phyloP scores from a whole-genome alignment of 2,888 invertebrate genomes.

The Lycia hirtaria region DNA sequence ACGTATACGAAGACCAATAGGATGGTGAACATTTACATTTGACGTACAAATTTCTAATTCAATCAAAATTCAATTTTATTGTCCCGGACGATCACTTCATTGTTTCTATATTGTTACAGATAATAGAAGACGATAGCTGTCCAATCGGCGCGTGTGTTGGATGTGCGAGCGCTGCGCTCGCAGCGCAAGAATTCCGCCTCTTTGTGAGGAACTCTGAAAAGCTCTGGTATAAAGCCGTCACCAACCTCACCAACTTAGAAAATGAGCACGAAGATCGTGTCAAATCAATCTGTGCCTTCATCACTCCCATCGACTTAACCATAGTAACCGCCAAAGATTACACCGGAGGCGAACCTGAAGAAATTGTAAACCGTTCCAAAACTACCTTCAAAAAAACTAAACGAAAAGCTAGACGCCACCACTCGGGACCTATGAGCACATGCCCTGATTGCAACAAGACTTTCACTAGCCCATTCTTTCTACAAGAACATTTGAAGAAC shows the following conservation, averaged over 20 bases:
- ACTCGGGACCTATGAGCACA: constrained; percentile 58
- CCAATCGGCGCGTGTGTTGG: constrained; percentile 65
- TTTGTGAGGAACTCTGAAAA: constrained; percentile 61
- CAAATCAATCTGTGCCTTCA: constrained; percentile 63
- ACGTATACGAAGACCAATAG: too few relatives aligned
- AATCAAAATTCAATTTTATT: too few relatives aligned
- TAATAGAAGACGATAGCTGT: constrained; percentile 59
- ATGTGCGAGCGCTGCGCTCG: constrained; percentile 63
- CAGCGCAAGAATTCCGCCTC: constrained; percentile 66
- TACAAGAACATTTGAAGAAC: constrained; percentile 69
- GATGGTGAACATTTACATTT: too few relatives aligned
- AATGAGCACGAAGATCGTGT: constrained; percentile 29
- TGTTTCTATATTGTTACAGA: constrained; percentile 56
- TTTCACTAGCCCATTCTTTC: constrained; percentile 65
- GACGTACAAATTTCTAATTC: too few relatives aligned
- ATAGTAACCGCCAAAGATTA: constrained; percentile 62
- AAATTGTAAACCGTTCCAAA: constrained; percentile 55
- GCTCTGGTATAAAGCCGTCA: constrained; percentile 62
- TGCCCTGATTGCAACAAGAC: constrained; percentile 71
- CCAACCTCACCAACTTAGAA: constrained; percentile 47
- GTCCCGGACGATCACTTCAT: not conserved
- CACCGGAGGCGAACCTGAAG: constrained; percentile 53
- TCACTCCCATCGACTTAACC: constrained; percentile 57
- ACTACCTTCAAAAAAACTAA: constrained; percentile 49
- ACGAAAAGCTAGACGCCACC: constrained; percentile 48